Evolutionary conservation across 1,140 invertebrate species (phyloP).

Genomic region (Elysia chlorotica): DNA sequence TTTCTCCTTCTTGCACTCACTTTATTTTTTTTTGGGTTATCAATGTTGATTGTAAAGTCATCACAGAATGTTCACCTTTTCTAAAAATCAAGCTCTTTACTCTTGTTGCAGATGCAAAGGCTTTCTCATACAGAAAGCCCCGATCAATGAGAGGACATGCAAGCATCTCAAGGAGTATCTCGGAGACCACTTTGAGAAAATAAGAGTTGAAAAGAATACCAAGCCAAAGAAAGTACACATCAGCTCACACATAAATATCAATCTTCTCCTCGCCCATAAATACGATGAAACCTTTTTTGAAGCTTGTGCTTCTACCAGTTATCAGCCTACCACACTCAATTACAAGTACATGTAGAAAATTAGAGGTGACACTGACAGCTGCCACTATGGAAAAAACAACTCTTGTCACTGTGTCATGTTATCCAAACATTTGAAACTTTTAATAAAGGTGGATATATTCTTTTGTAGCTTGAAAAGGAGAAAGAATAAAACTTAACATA

Average conservation of each 20-base stretch:
- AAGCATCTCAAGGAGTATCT: conserved; percentile 51
- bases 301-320: too few species aligned
- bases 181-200: conserved; percentile 48
- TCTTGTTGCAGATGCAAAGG: conserved; percentile 38
- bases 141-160: conserved; percentile 48
- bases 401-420: too few species aligned
- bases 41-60: not conserved
- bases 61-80: not conserved
- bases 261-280: conserved; percentile 49
- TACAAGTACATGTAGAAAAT: too few species aligned
- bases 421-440: too few species aligned
- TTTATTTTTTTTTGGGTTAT: not conserved
- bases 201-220: conserved; percentile 28
- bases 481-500: too few species aligned
- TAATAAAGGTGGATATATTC: too few species aligned
- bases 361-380: too few species aligned
- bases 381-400: too few species aligned
- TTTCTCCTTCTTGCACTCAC: too few species aligned
- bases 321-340: too few species aligned
- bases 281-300: too few species aligned
- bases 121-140: conserved; percentile 37
- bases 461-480: too few species aligned
- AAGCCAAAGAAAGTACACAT: conserved; percentile 32
- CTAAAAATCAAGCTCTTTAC: not conserved
- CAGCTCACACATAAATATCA: conserved; percentile 41